These are phyloP conservation scores for Drosophila mojavensis DNA, from an alignment of 1,140 invertebrate genomes.

Conservation along the genomic window DNA sequence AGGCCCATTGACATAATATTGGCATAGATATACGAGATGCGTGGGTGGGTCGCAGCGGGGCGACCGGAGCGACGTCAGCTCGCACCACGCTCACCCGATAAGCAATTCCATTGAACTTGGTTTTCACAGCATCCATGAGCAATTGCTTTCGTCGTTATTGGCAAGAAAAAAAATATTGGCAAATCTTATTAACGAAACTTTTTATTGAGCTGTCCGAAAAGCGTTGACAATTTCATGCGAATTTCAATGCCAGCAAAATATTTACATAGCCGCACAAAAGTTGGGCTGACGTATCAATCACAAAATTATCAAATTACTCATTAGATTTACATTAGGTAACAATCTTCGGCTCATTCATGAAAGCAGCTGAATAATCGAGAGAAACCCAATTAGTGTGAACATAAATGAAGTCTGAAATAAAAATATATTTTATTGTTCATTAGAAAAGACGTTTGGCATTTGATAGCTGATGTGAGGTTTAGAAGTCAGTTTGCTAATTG, in stretches of 20 bases:
- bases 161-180: constrained; percentile 62
- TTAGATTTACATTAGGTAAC: constrained; percentile 34
- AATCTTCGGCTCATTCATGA: constrained; percentile 44
- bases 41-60: constrained; percentile 41
- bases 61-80: constrained; percentile 39
- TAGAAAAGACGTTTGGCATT: constrained; percentile 27
- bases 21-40: constrained; percentile 37
- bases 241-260: constrained; percentile 52
- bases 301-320: constrained; percentile 56
- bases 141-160: constrained; percentile 44
- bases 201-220: constrained; percentile 45
- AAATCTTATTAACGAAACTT: constrained; percentile 59
- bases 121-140: constrained; percentile 33
- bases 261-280: constrained; percentile 35
- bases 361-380: neutral
- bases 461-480: neutral
- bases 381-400: constrained; percentile 49
- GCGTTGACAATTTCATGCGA: constrained; percentile 63
- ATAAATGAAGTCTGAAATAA: constrained; percentile 60
- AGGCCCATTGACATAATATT: constrained; percentile 36
- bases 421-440: constrained; percentile 50
- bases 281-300: constrained; percentile 24
- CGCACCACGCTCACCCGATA: neutral
- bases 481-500: constrained; percentile 55
- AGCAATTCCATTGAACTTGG: constrained; percentile 75